Evolutionary conservation across 2,797 vertebrate genomes (phyloP), one percentile per base, ranked within the genome.

Genomic region (Coreius guichenoti): DNA sequence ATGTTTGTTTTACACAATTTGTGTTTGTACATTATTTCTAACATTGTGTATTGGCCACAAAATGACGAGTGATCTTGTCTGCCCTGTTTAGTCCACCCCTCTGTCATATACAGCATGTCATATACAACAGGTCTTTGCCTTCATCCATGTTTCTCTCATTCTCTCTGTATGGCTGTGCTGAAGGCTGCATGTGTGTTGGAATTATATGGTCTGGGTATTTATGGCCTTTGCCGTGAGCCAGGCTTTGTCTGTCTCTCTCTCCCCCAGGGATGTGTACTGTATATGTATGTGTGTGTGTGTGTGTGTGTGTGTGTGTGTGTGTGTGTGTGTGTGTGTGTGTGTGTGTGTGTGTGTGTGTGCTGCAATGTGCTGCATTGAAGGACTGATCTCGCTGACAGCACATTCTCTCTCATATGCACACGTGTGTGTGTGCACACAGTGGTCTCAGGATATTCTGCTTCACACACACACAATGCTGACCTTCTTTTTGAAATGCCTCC

Each of bases 401-500:
- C 78, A 73, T 86, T 90, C 84, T 87, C 33, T 69, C 83, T 86
- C 80, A 82, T 21, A 77, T 69, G 19, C 83, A 84, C 56, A 82
- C 49, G 65, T 43, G 8, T 16, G 72, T 83, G 75, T 26, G 77
- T 23, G 36, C 83, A 84, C 80, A 75, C 67, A 73, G 12, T 56
- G 74, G 43, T 87, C 81, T 81, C 43, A 31, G 75, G 16, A 73
- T 61, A 77, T 74, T 76, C 80, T 54, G 73, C 84, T 67, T 77
- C 36, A 65, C 54, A 85, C 36, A 75, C 31, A 49, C 81, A 83
- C 81, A 75, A 45, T 45, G 61, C 77, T 82, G 74, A 81, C 82
- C 87, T 87, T 88, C 86, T 85, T 89, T 86, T 83, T 81, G 69
- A 56, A 85, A 84, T 70, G 89, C 88, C 88, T 91, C 81, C 85